Evolutionary conservation across 2,113 vertebrate genomes (phyloP), one percentile per base, ranked within the genome.

Genomic region (Nyctibius bracteatus): DNA sequence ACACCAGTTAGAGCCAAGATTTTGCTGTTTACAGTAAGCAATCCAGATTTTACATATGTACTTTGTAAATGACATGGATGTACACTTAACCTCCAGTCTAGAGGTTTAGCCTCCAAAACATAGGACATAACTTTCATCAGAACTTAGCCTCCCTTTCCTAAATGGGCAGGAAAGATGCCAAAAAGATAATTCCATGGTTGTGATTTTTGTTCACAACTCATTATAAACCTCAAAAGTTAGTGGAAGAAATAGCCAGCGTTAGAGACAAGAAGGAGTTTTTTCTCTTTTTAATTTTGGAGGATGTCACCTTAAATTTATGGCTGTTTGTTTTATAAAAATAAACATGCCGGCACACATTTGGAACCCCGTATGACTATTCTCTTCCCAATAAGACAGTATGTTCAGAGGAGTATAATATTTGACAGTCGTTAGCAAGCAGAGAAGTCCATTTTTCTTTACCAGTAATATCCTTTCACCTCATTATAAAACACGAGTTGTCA

Each of bases 401-500:
- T 95, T 97, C 55, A 84, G 96, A 52, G 57, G 54, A 82, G 75
- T 87, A 93, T 88, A 89, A 73, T 95, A 94, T 74, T 92, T 98
- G 97, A 97, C 96, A 97, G 89, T 94, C 58, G 31, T 96, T 96
- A 97, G 93, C 94, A 96, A 97, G 89, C 33, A 95, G 84, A 95
- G 46, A 70, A 96, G 94, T 94, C 95, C 88, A 7, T 96, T 96
- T 96, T 72, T 83, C 93, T 96, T 81, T 80, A 94, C 68, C 63
- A 96, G 57, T 79, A 94, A 92, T 97, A 95, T 95, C 89, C 96
- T 97, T 97, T 97, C 94, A 96, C 95, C 94, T 97, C 96, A 97
- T 97, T 97, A 96, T 97, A 92, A 97, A 97, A 97, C 95, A 96
- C 80, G 93, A 94, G 81, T 96, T 98, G 96, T 98, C 97, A 97